A percentile compares a stretch with the other conserved stretches of the same genome.
phyloP scores from a whole-genome alignment of 2,113 vertebrate species.

The Cyanoramphus novaezelandiae region DNA sequence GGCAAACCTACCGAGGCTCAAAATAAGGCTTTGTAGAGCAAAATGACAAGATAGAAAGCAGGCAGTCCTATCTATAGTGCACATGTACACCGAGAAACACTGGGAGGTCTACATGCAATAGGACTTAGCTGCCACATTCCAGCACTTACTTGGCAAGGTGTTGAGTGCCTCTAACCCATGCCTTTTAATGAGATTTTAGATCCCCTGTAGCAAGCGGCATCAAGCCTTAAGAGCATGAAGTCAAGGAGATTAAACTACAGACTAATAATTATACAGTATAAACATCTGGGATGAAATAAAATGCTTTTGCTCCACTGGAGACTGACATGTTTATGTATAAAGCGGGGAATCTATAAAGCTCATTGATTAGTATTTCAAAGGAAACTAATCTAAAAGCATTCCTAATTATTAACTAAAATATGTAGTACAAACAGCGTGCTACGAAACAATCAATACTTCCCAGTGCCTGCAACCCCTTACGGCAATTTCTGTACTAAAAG shows the following conservation, averaged over 20 bases:
- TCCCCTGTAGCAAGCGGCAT: not conserved
- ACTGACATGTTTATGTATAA: constrained; percentile 4
- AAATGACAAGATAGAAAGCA: not conserved
- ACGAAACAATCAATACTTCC: not conserved
- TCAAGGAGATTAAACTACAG: constrained; percentile 20
- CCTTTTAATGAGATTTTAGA: constrained; percentile 11
- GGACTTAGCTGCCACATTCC: not conserved
- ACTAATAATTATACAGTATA: constrained; percentile 18
- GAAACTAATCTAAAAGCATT: constrained; percentile 17
- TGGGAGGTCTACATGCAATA: not conserved
- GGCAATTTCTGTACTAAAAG: constrained; percentile 28
- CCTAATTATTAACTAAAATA: constrained; percentile 46
- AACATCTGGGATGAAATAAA: constrained; percentile 2
- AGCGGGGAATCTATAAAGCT: not conserved
- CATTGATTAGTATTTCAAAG: constrained; percentile 9
- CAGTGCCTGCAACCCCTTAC: not conserved
- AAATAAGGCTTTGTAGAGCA: not conserved
- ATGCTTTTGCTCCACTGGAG: not conserved
- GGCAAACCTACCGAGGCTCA: not conserved
- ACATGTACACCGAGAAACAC: not conserved
- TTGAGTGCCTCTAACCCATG: not conserved
- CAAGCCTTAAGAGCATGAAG: not conserved
- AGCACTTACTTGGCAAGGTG: not conserved
- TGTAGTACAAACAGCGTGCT: not conserved
- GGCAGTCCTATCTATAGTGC: not conserved